Evolutionary conservation across 2,113 vertebrate species (phyloP), one percentile per base, ranked within the genome.

Genomic region (Ibidorhyncha struthersii): DNA sequence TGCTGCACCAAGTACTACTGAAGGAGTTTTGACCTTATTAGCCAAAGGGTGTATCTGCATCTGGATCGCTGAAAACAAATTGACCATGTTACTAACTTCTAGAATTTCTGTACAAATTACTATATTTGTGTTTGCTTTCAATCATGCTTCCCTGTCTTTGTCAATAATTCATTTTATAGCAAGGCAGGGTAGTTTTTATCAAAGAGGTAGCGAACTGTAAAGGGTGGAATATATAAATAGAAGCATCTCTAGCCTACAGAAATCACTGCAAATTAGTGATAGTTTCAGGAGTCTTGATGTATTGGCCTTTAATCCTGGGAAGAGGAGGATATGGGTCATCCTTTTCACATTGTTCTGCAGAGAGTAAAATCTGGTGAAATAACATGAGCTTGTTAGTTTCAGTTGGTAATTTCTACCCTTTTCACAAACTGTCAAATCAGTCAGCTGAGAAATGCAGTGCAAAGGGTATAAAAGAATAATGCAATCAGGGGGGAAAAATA

Each of bases 371-470:
- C 59, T 59, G 16, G 12, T 78, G 61, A 93, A 92, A 92, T 59
- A 94, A 66, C 58, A 93, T 10, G n/a, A 81, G 23, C 65, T 93
- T 95, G 30, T 88, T 90, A 89, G 67, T 63, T 94, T 78, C 67
- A 81, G 59, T 8, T 67, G 41, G 55, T 72, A 95, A 82, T 90
- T 93, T 86, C 59, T 86, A 90, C 16, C 40, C 63, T 95, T 95
- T 89, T 89, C 56, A 62, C 3, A 4, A 92, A 92, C 16, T 71
- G 63, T 82, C 80, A 94, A 81, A 80, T 73, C 85, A 92, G 23
- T 84, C 38, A 50, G n/a, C 38, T 86, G 63, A 91, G 80, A 90
- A 96, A 83, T 52, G 34, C 40, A 76, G 11, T 80, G 13, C 23
- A 81, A 84, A 66, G 23, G 5, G 13, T 62, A 12, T 40, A 66